Evolutionary conservation across 2,888 invertebrate species (phyloP).

Genomic region (Trypoxylon attenuatum): DNA sequence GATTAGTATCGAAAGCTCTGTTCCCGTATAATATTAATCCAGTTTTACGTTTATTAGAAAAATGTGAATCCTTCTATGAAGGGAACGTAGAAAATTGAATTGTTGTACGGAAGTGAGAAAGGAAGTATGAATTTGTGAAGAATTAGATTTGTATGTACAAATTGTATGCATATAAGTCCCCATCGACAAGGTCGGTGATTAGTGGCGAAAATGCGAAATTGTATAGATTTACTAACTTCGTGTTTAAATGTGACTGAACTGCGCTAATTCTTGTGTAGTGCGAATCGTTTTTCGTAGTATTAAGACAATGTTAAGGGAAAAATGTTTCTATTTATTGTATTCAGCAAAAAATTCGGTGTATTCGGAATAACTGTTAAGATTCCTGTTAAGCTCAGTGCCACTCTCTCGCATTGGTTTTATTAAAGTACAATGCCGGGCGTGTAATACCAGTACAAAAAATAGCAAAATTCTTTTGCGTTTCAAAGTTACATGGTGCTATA

Average conservation of each 20-base stretch:
- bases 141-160: constrained; percentile 41
- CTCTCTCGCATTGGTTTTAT: constrained; percentile 30
- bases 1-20: constrained; percentile 87
- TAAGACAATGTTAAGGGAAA: constrained; percentile 18
- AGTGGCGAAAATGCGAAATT: constrained; percentile 39
- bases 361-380: constrained; percentile 2
- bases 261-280: constrained; percentile 19
- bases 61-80: constrained; percentile 90
- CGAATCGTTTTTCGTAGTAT: constrained; percentile 29
- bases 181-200: constrained; percentile 22
- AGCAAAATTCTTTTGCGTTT: constrained; percentile 41
- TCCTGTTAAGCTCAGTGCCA: constrained; percentile 14
- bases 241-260: constrained; percentile 38
- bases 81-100: constrained; percentile 86
- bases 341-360: constrained; percentile 33
- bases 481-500: constrained; percentile 63
- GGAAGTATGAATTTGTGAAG: constrained; percentile 28
- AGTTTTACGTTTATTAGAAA: constrained; percentile 87
- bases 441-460: constrained; percentile 48
- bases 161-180: constrained; percentile 36
- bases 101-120: constrained; percentile 28
- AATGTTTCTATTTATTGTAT: constrained; percentile 49
- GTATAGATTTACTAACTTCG: constrained; percentile 41
- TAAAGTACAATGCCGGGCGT: constrained; percentile 21
- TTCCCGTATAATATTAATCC: constrained; percentile 95